Percentiles rank a stretch among this genome's conserved stretches.
These are phyloP conservation scores for Cirrhinus molitorella DNA, from an alignment of 2,797 vertebrate species.

Conservation along the genomic window DNA sequence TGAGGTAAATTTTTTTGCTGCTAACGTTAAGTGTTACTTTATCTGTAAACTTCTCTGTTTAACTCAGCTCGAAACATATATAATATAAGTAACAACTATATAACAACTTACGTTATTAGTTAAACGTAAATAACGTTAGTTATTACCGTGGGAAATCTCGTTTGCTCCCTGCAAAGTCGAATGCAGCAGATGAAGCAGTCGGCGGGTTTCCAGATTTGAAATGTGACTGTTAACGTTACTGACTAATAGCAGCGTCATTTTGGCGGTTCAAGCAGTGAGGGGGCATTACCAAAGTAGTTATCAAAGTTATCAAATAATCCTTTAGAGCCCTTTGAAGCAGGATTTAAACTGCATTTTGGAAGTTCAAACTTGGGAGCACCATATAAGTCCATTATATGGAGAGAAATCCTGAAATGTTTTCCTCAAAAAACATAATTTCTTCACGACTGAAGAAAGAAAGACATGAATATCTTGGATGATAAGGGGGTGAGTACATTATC, in stretches of 20 bases:
- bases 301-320: no score
- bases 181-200: not conserved
- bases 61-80: not conserved
- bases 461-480: no score
- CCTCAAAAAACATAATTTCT: no score
- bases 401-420: no score
- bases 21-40: not conserved
- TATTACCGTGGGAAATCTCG: not conserved
- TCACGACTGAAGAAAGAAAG: no score
- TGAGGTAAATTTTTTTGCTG: not conserved
- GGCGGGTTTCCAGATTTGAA: not conserved
- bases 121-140: not conserved
- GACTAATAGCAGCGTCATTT: not conserved
- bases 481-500: no score
- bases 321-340: no score
- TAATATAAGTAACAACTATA: no score
- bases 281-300: no score
- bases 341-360: no score
- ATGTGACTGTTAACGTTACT: not conserved
- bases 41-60: not conserved
- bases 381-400: no score
- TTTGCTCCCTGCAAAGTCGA: not conserved
- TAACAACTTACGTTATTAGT: not conserved
- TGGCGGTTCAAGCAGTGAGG: conserved; percentile 13
- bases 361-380: no score